Percentiles rank a stretch among this genome's conserved stretches.
Conservation (phyloP, 2,888 invertebrate species). For the Dendrolimus houi region DNA sequence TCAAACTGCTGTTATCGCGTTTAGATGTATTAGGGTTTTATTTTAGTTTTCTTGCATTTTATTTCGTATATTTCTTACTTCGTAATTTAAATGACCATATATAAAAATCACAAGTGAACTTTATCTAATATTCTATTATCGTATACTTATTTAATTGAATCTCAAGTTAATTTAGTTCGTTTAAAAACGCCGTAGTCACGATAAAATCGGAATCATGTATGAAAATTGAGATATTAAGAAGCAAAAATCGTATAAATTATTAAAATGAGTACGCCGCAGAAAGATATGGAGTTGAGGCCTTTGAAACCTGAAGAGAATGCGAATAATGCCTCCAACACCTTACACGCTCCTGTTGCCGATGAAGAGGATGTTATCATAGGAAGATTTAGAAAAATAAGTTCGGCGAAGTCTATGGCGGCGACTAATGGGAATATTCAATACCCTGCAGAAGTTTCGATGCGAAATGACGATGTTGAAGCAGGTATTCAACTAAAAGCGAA, state of each 20-base stretch:
- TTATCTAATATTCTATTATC: too few species aligned
- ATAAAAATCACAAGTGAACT: too few species aligned
- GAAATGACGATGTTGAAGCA: constrained; percentile 47
- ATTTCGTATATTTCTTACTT: too few species aligned
- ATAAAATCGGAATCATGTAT: not conserved
- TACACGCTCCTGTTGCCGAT: constrained; percentile 38
- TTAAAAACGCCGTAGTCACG: too few species aligned
- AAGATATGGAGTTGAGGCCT: constrained; percentile 62
- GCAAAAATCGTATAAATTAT: constrained; percentile 2
- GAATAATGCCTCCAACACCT: constrained; percentile 13
- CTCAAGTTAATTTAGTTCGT: too few species aligned
- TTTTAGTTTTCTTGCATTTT: too few species aligned
- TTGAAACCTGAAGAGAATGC: constrained; percentile 37
- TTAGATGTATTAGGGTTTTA: too few species aligned
- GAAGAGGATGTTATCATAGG: constrained; percentile 71
- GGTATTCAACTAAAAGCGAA: constrained; percentile 53
- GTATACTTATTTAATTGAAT: too few species aligned
- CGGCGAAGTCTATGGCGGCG: constrained; percentile 72
- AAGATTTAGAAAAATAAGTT: constrained; percentile 68
- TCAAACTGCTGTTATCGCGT: too few species aligned
- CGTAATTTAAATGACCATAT: too few species aligned
- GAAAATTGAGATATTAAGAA: not conserved
- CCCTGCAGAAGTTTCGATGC: constrained; percentile 42
- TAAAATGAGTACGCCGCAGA: constrained; percentile 50
- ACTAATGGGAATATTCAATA: constrained; percentile 69